phyloP scores from a whole-genome alignment of 2,797 vertebrate species.

The Sphenodon punctatus region DNA sequence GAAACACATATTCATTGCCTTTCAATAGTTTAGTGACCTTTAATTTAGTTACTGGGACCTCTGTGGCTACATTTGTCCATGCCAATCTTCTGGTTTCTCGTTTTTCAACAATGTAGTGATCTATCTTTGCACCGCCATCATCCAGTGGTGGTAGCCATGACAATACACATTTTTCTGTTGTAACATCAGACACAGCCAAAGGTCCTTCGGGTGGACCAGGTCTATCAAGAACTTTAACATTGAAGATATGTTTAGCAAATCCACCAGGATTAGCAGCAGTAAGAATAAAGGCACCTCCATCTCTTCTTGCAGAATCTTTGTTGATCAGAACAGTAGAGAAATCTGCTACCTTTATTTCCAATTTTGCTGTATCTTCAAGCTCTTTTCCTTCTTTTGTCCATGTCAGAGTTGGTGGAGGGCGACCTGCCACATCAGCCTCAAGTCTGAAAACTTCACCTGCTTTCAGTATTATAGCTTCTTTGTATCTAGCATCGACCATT shows the following conservation, averaged over 20 bases:
- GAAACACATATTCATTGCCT: constrained; percentile 98
- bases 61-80: constrained; percentile 91
- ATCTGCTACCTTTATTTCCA: constrained; percentile 90
- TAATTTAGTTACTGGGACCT: constrained; percentile 85
- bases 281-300: constrained; percentile 92
- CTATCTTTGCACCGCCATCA: constrained; percentile 94
- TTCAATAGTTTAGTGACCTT: constrained; percentile 94
- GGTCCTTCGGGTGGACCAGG: constrained; percentile 94
- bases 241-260: constrained; percentile 95
- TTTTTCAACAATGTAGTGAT: constrained; percentile 93
- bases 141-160: constrained; percentile 91
- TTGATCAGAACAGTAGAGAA: constrained; percentile 88
- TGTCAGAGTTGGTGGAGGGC: constrained; percentile 90
- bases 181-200: constrained; percentile 86
- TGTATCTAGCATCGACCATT: constrained; percentile 94
- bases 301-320: constrained; percentile 92
- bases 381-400: constrained; percentile 98
- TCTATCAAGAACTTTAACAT: constrained; percentile 94
- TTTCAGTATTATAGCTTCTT: constrained; percentile 89
- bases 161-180: constrained; percentile 90
- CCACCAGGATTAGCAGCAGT: constrained; percentile 96
- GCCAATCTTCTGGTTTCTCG: constrained; percentile 96
- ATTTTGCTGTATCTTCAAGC: constrained; percentile 90
- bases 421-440: constrained; percentile 94
- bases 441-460: constrained; percentile 94